These are phyloP conservation scores for Meda fulgida DNA, from an alignment of 2,797 vertebrate species.

Conservation along the genomic window DNA sequence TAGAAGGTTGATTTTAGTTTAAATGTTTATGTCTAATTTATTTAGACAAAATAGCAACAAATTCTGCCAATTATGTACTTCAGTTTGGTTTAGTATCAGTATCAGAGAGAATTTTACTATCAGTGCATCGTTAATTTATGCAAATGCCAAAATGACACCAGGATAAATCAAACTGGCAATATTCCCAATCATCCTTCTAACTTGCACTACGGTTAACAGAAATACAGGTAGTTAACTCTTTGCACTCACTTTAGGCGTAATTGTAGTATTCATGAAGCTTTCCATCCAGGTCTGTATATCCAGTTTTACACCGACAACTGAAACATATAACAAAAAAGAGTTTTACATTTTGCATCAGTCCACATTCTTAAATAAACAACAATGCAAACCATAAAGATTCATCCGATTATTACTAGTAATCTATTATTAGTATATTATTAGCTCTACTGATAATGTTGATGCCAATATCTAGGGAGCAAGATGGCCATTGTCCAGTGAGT, in stretches of 20 bases:
- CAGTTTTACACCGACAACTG: constrained; percentile 95
- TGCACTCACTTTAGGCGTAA: constrained; percentile 84
- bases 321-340: constrained; percentile 67
- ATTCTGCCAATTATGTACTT: background rate
- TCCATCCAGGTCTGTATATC: constrained; percentile 87
- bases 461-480: background rate
- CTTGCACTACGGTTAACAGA: background rate
- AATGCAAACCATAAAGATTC: background rate
- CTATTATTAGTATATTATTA: background rate
- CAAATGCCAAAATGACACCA: background rate
- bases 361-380: background rate
- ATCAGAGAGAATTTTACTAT: background rate
- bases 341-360: background rate
- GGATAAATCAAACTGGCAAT: background rate
- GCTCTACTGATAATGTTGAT: background rate
- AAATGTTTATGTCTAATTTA: background rate
- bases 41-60: background rate
- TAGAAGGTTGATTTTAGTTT: background rate
- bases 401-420: background rate
- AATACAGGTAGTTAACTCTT: background rate
- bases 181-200: background rate
- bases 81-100: no score
- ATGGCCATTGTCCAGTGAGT: no score
- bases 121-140: background rate
- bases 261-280: constrained; percentile 89